A percentile compares a stretch with the other conserved stretches of the same genome.
Evolutionary conservation across 1,140 invertebrate genomes (phyloP).

Genomic region (Nasonia longicornis): DNA sequence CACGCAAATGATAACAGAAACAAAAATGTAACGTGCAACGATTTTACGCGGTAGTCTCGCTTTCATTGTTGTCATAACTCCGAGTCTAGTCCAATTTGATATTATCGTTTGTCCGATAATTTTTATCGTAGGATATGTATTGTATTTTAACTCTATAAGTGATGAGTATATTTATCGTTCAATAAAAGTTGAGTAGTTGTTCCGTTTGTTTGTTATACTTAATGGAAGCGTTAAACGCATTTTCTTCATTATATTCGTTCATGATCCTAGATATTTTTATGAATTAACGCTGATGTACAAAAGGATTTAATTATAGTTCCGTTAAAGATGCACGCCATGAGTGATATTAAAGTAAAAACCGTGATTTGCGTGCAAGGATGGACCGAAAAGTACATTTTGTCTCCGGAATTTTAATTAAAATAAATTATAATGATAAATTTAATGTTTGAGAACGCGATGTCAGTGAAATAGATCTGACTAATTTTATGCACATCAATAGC

Average conservation of each 20-base stretch:
- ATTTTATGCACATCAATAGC: background rate
- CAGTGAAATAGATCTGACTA: no score
- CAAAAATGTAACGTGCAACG: slow-evolving; percentile 17
- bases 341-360: background rate
- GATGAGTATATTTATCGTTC: background rate
- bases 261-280: background rate
- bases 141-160: slow-evolving; percentile 11
- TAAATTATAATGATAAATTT: background rate
- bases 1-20: slow-evolving; percentile 15
- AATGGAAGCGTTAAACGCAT: background rate
- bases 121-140: background rate
- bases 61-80: slow-evolving; percentile 30
- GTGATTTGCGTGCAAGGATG: slow-evolving; percentile 4
- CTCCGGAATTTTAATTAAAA: background rate
- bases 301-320: slow-evolving; percentile 1
- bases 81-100: slow-evolving; percentile 15
- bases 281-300: background rate
- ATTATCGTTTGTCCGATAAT: slow-evolving; percentile 10
- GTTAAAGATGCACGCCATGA: background rate
- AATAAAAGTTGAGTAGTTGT: slow-evolving; percentile 8
- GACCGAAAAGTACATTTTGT: background rate
- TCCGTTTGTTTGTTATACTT: background rate
- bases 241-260: slow-evolving; percentile 1
- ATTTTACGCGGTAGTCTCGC: slow-evolving; percentile 30
- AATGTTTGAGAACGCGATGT: background rate